Conservation (phyloP, 2,797 vertebrate species). For the Lateolabrax maculatus region DNA sequence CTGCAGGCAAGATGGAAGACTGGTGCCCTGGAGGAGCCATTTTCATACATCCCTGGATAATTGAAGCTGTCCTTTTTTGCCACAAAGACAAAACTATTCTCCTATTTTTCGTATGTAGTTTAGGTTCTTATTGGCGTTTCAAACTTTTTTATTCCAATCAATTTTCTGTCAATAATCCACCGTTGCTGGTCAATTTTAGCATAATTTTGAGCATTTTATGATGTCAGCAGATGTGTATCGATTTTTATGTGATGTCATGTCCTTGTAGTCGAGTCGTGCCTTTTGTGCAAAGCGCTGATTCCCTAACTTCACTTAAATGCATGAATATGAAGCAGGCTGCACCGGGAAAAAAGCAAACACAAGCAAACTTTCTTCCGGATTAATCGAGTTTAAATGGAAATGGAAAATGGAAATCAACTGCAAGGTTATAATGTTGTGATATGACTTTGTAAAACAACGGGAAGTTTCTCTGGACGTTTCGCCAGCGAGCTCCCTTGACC, state of each 20-base stretch:
- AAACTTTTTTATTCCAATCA: conserved; percentile 20
- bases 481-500: conserved; percentile 5
- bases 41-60: conserved; percentile 61
- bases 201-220: not conserved
- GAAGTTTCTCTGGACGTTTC: conserved; percentile 6
- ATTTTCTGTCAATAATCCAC: conserved; percentile 3
- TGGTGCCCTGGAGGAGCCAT: conserved; percentile 56
- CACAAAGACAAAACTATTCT: conserved; percentile 43
- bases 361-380: conserved; percentile 31
- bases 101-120: not conserved
- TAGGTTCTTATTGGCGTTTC: conserved; percentile 25
- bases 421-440: conserved; percentile 1
- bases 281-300: conserved; percentile 37
- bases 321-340: conserved; percentile 41
- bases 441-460: not conserved
- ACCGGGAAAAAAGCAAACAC: not conserved
- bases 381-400: conserved; percentile 35
- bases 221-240: conserved; percentile 8
- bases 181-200: no score
- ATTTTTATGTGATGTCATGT: conserved; percentile 14
- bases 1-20: conserved; percentile 75
- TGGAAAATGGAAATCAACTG: conserved; percentile 17
- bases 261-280: conserved; percentile 8
- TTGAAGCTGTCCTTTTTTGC: conserved; percentile 45
- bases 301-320: conserved; percentile 9